Base-by-base conservation (phyloP, 1,140 invertebrate genomes). In the Drosophila tsacasi region DNA sequence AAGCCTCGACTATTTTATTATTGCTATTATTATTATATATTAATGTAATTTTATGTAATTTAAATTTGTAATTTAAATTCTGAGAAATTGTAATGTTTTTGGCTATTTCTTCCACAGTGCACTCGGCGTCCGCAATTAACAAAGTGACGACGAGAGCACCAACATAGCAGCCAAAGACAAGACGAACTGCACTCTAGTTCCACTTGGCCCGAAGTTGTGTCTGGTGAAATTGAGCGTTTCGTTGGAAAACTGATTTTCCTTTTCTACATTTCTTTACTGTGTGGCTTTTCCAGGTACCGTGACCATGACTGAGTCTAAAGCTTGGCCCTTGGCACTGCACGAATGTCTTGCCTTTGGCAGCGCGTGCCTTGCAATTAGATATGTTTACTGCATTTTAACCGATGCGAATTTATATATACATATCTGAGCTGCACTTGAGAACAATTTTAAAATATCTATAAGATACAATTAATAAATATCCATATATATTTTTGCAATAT, bases 191-290 rank as follows among this genome's bases (percentile, higher is more conserved):
- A 46, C 64, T 54, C 30, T 54, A 17, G 50, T 35, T 54, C 30
- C 55, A 39, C 66, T 46, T 12, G 42, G 42, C 30, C 23, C 59
- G 32, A 63, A 78, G 42, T 73, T 49, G 47, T 19, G 50, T 57
- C 58, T 65, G 71, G 73, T 79, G 69, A 81, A 85, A 81, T 72
- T 68, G 35, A 59, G 68, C 77, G 57, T 63, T 79, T 68, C 35
- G 47, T 42, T 62, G 62, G 71, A 39, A 80, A 77, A 62, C 57
- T 27, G 40, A 63, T 77, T 77, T 77, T 68, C 47, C 55, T 32
- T 68, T 61, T 37, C 55, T 35, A 76, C 27, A 35, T 49, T 60
- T 32, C 13, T 39, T 32, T 35, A 32, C 19, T 71, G 25, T 49
- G 27, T 21, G 23, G 13, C 37, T 37, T 39, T 40, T 40, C 30